Percentiles rank a stretch among this genome's conserved stretches.
Conservation (phyloP, 53 echinoderm and acorn worm species). For the Patiria pectinifera region DNA sequence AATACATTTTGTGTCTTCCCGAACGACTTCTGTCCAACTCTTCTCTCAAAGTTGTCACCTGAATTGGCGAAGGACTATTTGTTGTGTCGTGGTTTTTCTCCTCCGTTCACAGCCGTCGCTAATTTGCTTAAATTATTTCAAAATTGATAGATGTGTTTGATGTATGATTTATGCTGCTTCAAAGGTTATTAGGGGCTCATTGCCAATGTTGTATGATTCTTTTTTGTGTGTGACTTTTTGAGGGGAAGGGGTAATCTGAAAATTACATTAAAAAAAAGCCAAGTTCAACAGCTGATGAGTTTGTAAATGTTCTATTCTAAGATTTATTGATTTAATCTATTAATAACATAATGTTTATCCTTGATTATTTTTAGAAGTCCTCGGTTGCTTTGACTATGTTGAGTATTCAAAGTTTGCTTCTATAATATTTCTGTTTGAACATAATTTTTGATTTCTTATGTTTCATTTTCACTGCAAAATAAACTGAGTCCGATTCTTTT, state of each 20-base stretch:
- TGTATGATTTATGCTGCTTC: constrained; percentile 33
- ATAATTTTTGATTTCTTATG: background rate
- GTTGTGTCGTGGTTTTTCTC: background rate
- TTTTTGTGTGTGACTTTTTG: background rate
- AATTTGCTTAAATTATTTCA: constrained; percentile 54
- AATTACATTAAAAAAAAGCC: background rate
- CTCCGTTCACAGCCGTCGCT: background rate
- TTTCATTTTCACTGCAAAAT: background rate
- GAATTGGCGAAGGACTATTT: background rate
- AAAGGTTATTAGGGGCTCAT: background rate
- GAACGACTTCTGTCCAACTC: background rate
- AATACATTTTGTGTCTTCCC: background rate
- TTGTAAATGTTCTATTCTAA: background rate
- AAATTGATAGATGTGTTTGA: constrained; percentile 30
- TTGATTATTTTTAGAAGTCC: constrained; percentile 5
- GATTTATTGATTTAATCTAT: constrained; percentile 12
- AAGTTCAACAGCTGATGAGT: background rate
- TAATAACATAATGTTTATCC: constrained; percentile 11
- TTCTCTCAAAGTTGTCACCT: background rate
- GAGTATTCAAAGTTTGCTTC: background rate
- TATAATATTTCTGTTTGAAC: background rate
- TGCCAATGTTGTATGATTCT: background rate
- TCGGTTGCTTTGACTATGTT: background rate
- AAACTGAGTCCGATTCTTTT: background rate
- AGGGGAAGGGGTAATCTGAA: background rate